phyloP scores from a whole-genome alignment of 2,797 vertebrate genomes.

The Thamnophis elegans region DNA sequence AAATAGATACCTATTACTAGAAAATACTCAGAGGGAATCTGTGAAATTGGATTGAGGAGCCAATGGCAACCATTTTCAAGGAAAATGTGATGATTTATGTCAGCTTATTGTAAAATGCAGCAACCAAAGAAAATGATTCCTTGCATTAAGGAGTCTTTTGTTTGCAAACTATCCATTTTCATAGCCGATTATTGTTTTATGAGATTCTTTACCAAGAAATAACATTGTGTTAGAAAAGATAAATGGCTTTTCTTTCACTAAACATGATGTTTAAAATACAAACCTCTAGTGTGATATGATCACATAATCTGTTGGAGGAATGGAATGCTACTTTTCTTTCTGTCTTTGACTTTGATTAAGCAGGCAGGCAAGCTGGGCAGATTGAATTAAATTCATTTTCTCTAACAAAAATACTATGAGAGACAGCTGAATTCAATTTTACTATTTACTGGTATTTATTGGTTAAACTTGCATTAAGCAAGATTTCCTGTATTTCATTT shows the following conservation, averaged over 20 bases:
- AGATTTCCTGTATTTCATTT: background rate
- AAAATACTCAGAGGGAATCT: constrained; percentile 26
- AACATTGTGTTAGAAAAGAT: constrained; percentile 52
- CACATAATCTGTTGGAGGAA: constrained; percentile 19
- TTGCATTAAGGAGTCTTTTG: constrained; percentile 49
- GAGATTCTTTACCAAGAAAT: constrained; percentile 55
- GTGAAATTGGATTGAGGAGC: constrained; percentile 27
- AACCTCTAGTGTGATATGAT: constrained; percentile 43
- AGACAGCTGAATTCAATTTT: background rate
- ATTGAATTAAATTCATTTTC: constrained; percentile 10
- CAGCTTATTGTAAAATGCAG: constrained; percentile 51
- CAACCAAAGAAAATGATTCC: constrained; percentile 55
- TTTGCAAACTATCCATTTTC: constrained; percentile 63
- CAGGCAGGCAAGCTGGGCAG: background rate
- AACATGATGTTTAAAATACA: constrained; percentile 17
- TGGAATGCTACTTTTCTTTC: constrained; percentile 43
- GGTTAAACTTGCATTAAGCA: background rate
- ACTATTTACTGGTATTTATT: background rate
- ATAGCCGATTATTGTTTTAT: constrained; percentile 62
- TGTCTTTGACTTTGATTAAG: constrained; percentile 30
- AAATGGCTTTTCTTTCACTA: constrained; percentile 45
- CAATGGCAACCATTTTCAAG: constrained; percentile 42
- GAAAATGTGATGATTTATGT: constrained; percentile 59
- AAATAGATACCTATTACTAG: background rate
- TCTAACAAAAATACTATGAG: background rate